Conservation (phyloP, 2,888 invertebrate species). For the Plutella xylostella region DNA sequence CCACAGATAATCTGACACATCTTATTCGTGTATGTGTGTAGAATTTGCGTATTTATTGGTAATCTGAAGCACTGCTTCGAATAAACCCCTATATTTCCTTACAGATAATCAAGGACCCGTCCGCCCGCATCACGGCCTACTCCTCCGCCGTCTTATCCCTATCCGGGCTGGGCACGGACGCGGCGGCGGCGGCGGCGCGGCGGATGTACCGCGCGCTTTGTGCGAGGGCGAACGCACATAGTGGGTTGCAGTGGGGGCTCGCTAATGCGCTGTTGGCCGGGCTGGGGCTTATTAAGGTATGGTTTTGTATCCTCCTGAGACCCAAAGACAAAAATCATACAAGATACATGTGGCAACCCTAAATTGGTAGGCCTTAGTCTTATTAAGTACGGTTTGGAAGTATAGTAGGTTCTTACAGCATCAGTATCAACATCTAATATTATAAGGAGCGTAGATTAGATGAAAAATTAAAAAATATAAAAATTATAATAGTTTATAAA, state of each 20-base stretch:
- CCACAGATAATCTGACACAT: background rate
- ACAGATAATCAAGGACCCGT: slow-evolving; percentile 39
- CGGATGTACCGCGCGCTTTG: slow-evolving; percentile 65
- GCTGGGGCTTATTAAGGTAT: slow-evolving; percentile 79
- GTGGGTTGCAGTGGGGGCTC: slow-evolving; percentile 51
- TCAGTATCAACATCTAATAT: too few relatives aligned
- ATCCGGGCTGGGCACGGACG: slow-evolving; percentile 51
- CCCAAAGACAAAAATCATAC: slow-evolving; percentile 17
- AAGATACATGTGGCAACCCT: background rate
- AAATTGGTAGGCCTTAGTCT: slow-evolving; percentile 1
- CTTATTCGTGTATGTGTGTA: background rate
- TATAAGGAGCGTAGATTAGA: too few relatives aligned
- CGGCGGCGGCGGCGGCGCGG: slow-evolving; percentile 20
- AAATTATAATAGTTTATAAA: too few relatives aligned
- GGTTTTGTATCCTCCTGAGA: background rate
- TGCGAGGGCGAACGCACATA: slow-evolving; percentile 41
- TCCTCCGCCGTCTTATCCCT: slow-evolving; percentile 65
- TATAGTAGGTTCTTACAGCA: too few relatives aligned
- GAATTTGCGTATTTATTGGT: background rate
- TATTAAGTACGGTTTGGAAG: background rate
- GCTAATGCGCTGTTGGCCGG: slow-evolving; percentile 75
- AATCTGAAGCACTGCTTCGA: background rate
- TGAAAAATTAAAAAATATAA: too few relatives aligned
- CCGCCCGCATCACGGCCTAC: slow-evolving; percentile 43
- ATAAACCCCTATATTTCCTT: slow-evolving; percentile 5